phyloP scores from a whole-genome alignment of 2,113 vertebrate species.

The Amia ocellicauda region DNA sequence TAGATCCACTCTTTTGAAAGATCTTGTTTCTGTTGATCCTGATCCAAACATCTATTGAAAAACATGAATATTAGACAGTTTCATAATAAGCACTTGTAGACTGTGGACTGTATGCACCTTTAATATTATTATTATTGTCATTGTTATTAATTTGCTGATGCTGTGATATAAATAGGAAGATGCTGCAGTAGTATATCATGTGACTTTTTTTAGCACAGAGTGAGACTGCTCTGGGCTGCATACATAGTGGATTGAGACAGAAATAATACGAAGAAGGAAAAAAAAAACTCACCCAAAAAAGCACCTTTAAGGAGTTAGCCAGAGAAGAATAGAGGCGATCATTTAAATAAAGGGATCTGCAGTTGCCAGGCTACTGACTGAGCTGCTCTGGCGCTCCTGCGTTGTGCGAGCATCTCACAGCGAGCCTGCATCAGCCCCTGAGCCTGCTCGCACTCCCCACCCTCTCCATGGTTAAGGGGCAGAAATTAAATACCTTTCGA shows the following conservation, averaged over 20 bases:
- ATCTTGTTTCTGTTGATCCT: too few species aligned
- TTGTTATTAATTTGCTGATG: too few species aligned
- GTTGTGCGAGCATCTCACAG: slow-evolving; percentile 34
- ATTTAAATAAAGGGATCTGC: slow-evolving; percentile 46
- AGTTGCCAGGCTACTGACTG: slow-evolving; percentile 61
- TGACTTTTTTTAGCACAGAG: slow-evolving; percentile 3
- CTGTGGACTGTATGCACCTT: not conserved
- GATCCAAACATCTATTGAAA: too few species aligned
- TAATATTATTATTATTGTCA: not conserved
- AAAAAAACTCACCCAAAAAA: not conserved
- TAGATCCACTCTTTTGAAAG: too few species aligned
- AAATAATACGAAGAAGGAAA: not conserved
- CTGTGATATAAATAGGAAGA: slow-evolving; percentile 11
- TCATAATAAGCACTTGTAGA: not conserved
- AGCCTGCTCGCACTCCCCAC: slow-evolving; percentile 31
- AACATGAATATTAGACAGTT: too few species aligned
- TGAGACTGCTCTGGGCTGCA: not conserved
- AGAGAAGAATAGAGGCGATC: slow-evolving; percentile 19
- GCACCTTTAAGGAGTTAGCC: slow-evolving; percentile 17
- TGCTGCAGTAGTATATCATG: not conserved
- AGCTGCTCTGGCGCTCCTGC: slow-evolving; percentile 24
- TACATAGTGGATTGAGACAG: not conserved
- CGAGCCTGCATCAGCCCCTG: slow-evolving; percentile 39
- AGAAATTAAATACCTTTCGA: slow-evolving; percentile 2
- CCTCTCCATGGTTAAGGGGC: slow-evolving; percentile 26